phyloP scores from a whole-genome alignment of 2,113 vertebrate genomes.

The Pavo muticus region DNA sequence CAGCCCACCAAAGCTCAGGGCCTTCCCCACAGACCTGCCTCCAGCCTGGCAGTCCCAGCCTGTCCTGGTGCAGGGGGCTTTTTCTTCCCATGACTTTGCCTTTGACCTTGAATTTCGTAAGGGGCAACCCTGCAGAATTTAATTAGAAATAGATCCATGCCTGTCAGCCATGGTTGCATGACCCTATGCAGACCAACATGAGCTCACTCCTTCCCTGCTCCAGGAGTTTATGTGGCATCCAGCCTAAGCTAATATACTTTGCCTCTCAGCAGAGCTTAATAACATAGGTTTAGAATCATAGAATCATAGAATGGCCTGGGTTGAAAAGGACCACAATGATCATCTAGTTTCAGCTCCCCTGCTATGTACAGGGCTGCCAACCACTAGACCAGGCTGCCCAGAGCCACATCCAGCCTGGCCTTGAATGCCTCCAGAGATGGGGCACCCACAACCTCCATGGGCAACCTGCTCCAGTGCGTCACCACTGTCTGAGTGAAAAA shows the following conservation, averaged over 20 bases:
- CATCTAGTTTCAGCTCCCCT: too few relatives aligned
- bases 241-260: not conserved
- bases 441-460: too few relatives aligned
- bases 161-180: not conserved
- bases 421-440: too few relatives aligned
- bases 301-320: too few relatives aligned
- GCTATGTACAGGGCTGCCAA: too few relatives aligned
- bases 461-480: too few relatives aligned
- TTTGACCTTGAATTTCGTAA: not conserved
- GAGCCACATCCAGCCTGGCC: too few relatives aligned
- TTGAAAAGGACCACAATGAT: too few relatives aligned
- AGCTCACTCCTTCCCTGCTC: not conserved
- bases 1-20: not conserved
- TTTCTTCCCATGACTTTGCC: not conserved
- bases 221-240: not conserved
- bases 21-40: not conserved
- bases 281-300: not conserved
- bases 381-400: too few relatives aligned
- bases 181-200: not conserved
- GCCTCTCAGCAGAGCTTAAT: not conserved
- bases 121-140: not conserved
- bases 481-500: too few relatives aligned
- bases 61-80: not conserved
- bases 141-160: not conserved
- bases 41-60: not conserved